Conservation (phyloP, 2,888 invertebrate genomes). For the Caenorhabditis angaria region DNA sequence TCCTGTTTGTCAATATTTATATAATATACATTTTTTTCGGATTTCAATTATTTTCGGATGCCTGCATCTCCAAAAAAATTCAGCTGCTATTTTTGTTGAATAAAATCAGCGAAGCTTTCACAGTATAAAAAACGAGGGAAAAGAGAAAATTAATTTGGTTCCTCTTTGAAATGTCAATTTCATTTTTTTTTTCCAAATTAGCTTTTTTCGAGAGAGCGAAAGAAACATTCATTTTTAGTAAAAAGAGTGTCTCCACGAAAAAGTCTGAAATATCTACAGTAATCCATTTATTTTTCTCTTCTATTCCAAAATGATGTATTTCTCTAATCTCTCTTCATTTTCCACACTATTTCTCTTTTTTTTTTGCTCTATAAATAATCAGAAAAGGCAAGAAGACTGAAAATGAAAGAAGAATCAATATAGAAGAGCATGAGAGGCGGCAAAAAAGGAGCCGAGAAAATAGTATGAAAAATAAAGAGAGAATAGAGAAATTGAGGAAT, state of each 20-base stretch:
- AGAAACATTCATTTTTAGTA: too few relatives aligned
- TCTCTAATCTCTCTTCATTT: constrained; percentile 7
- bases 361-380: background rate
- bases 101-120: background rate
- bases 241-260: too few relatives aligned
- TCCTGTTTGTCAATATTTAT: background rate
- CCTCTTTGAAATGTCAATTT: constrained; percentile 1
- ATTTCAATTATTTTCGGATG: background rate
- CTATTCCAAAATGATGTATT: too few relatives aligned
- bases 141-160: background rate
- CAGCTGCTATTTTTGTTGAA: background rate
- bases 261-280: background rate
- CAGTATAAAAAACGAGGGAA: background rate
- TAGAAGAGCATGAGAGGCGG: constrained; percentile 3
- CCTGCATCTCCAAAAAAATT: background rate
- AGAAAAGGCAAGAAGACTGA: constrained; percentile 5
- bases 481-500: constrained; percentile 21
- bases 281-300: background rate
- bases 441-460: constrained; percentile 12
- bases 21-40: background rate
- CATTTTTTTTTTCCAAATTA: background rate
- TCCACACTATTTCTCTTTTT: constrained; percentile 2
- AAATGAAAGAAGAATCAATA: constrained; percentile 7
- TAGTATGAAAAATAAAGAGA: constrained; percentile 13
- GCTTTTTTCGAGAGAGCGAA: too few relatives aligned